Evolutionary conservation across 2,113 vertebrate genomes (phyloP).

Genomic region (Argyrosomus japonicus): DNA sequence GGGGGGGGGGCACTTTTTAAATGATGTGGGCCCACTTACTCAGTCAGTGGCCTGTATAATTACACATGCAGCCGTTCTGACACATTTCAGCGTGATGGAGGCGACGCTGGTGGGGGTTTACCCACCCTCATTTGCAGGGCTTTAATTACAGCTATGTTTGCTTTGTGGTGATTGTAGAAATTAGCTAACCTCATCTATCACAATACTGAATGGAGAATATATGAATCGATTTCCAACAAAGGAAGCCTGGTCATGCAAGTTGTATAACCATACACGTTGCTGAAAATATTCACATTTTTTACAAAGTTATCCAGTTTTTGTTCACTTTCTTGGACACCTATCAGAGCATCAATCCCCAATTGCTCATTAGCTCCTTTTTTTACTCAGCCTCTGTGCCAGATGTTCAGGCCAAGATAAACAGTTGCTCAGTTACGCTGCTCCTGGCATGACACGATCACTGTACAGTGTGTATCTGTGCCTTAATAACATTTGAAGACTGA

Average conservation of each 20-base stretch:
- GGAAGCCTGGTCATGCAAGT: neutral
- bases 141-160: conserved; percentile 66
- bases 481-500: conserved; percentile 18
- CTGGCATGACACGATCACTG: conserved; percentile 4
- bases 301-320: neutral
- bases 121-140: conserved; percentile 58
- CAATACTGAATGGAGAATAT: conserved; percentile 24
- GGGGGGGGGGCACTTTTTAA: neutral
- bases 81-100: conserved; percentile 63
- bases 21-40: conserved; percentile 36
- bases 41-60: conserved; percentile 68
- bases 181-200: conserved; percentile 50
- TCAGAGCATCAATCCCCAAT: conserved; percentile 6
- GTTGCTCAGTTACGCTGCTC: conserved; percentile 27
- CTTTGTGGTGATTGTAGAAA: conserved; percentile 59
- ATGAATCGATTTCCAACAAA: conserved; percentile 25
- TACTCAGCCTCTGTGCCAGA: conserved; percentile 38
- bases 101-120: conserved; percentile 44
- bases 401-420: conserved; percentile 51
- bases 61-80: conserved; percentile 66
- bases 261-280: neutral
- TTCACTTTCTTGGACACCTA: conserved; percentile 13
- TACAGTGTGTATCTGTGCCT: conserved; percentile 6
- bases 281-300: neutral
- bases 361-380: conserved; percentile 34